Conservation (phyloP, 2,888 invertebrate species). For the Periphyllus acericola region DNA sequence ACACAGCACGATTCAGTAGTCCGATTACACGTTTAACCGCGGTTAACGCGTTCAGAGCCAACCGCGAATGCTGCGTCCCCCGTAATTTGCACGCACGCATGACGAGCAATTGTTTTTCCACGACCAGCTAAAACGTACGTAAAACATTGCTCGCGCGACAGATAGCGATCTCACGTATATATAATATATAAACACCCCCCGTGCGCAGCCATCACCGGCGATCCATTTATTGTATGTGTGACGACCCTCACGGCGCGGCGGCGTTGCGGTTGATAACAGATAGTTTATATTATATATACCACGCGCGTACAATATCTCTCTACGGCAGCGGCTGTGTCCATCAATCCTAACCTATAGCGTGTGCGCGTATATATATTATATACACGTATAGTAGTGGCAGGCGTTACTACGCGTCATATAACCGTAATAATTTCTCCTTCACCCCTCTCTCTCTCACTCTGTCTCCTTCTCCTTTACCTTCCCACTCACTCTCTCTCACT, state of each 20-base stretch:
- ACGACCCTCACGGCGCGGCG: neutral
- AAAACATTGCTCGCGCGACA: neutral
- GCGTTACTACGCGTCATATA: slow-evolving; percentile 29
- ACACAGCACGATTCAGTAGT: too few relatives aligned
- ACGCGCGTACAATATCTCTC: neutral
- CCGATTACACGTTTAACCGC: neutral
- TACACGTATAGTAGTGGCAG: neutral
- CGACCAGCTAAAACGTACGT: neutral
- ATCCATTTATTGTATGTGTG: slow-evolving; percentile 7
- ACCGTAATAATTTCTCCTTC: slow-evolving; percentile 34
- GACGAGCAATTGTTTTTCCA: neutral
- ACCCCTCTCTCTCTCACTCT: too few relatives aligned
- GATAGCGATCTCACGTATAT: neutral
- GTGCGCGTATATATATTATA: neutral
- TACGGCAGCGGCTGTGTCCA: neutral
- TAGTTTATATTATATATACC: neutral
- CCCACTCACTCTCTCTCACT: too few relatives aligned
- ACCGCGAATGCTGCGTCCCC: neutral
- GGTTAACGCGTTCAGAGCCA: neutral
- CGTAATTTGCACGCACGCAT: neutral
- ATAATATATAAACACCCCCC: neutral
- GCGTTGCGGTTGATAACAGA: slow-evolving; percentile 23
- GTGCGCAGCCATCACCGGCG: neutral
- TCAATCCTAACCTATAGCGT: slow-evolving; percentile 30
- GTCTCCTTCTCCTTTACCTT: too few relatives aligned